Evolutionary conservation across 2,797 vertebrate species (phyloP).

Genomic region (Platalea minor): DNA sequence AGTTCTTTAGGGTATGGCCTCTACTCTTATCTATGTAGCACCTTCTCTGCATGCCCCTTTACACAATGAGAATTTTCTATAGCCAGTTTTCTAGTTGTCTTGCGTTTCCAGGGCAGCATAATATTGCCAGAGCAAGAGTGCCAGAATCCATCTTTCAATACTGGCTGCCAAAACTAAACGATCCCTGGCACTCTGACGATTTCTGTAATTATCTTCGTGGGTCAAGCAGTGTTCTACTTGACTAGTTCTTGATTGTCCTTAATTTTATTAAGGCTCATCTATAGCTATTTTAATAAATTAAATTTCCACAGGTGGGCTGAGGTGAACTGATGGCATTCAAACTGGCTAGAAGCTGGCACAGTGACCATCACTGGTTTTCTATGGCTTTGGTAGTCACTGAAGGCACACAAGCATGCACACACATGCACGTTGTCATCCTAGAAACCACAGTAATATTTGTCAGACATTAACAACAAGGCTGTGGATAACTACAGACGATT

Average conservation of each 20-base stretch:
- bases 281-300: slow-evolving; percentile 24
- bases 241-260: slow-evolving; percentile 1
- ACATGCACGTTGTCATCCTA: background rate
- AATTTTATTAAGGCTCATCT: slow-evolving; percentile 6
- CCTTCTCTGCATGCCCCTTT: background rate
- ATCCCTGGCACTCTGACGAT: background rate
- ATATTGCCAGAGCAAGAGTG: background rate
- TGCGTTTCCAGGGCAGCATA: background rate
- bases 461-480: background rate
- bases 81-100: background rate
- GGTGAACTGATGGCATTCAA: background rate
- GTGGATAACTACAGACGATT: background rate
- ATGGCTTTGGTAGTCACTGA: background rate
- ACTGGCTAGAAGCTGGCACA: background rate
- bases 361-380: background rate
- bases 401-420: background rate
- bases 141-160: slow-evolving; percentile 19
- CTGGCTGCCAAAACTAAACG: background rate
- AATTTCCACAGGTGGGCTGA: background rate
- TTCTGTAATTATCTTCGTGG: background rate
- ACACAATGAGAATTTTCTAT: background rate
- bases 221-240: background rate
- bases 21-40: background rate
- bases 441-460: background rate
- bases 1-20: background rate